These are phyloP conservation scores for Scaptodrosophila latifasciaeformis DNA, from an alignment of 2,888 invertebrate species.

Conservation along the genomic window DNA sequence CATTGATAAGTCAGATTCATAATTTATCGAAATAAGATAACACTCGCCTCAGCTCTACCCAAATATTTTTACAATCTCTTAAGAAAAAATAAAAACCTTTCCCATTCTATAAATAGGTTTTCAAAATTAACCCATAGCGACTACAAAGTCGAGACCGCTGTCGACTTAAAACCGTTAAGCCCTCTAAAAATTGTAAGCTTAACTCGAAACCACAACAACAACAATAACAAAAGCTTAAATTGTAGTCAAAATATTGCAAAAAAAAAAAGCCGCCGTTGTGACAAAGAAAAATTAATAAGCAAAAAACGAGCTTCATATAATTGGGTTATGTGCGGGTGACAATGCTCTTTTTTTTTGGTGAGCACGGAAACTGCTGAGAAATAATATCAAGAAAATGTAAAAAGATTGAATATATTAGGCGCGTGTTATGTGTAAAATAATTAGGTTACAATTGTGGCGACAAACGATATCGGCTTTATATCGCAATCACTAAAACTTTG, in stretches of 20 bases:
- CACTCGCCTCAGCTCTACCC: background rate
- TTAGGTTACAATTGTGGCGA: conserved; percentile 1
- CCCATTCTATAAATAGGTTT: conserved; percentile 4
- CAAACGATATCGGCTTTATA: too few relatives aligned
- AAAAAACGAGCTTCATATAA: conserved; percentile 51
- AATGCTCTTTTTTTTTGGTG: background rate
- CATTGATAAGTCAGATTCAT: too few relatives aligned
- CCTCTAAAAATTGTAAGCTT: background rate
- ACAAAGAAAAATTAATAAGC: conserved; percentile 37
- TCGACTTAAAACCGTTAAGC: background rate
- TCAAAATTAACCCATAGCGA: background rate
- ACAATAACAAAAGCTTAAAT: background rate
- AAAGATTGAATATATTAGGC: too few relatives aligned
- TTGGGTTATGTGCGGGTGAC: conserved; percentile 61
- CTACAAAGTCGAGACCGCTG: too few relatives aligned
- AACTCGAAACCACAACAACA: too few relatives aligned
- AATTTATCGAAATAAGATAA: background rate
- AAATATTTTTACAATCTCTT: background rate
- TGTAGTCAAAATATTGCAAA: conserved; percentile 7
- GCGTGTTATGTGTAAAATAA: conserved; percentile 10
- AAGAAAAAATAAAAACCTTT: background rate
- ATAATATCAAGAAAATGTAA: too few relatives aligned
- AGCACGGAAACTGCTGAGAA: too few relatives aligned
- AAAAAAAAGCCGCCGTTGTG: conserved; percentile 19
- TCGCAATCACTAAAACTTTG: background rate